phyloP scores from a whole-genome alignment of 2,113 vertebrate species.

The Chiloscyllium plagiosum region DNA sequence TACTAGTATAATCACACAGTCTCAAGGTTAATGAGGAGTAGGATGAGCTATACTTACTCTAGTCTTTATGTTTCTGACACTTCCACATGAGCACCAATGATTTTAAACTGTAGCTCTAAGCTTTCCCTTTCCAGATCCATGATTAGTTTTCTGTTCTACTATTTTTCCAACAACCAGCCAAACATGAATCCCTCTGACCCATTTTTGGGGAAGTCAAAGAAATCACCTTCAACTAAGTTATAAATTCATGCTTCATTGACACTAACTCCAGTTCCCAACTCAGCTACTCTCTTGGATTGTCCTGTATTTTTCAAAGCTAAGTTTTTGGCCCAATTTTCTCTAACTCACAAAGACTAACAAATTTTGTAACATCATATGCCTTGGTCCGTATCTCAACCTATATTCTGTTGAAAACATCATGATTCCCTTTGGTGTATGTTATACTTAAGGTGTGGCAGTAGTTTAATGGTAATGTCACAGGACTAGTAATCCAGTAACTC shows the following conservation, averaged over 20 bases:
- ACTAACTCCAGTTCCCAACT: not conserved
- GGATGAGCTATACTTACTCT: too few species aligned
- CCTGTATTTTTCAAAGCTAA: not conserved
- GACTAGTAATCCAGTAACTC: too few species aligned
- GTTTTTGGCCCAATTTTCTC: not conserved
- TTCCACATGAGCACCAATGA: too few species aligned
- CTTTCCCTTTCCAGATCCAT: not conserved
- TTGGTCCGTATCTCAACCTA: not conserved
- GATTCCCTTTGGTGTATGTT: too few species aligned
- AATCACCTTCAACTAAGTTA: not conserved
- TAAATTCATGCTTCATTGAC: not conserved
- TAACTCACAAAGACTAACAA: not conserved
- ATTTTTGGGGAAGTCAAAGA: not conserved
- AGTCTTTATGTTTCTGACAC: too few species aligned
- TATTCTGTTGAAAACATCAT: not conserved
- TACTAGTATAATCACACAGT: too few species aligned
- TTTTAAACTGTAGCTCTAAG: not conserved
- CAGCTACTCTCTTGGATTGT: not conserved
- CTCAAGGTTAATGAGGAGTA: too few species aligned
- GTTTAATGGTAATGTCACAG: too few species aligned
- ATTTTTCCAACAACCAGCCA: not conserved
- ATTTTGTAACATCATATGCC: not conserved
- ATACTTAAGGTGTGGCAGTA: too few species aligned
- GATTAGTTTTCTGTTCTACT: not conserved
- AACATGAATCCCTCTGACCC: not conserved